A percentile compares a stretch with the other conserved stretches of the same genome.
Conservation (phyloP, 2,113 vertebrate genomes). For the Zapornia atra region DNA sequence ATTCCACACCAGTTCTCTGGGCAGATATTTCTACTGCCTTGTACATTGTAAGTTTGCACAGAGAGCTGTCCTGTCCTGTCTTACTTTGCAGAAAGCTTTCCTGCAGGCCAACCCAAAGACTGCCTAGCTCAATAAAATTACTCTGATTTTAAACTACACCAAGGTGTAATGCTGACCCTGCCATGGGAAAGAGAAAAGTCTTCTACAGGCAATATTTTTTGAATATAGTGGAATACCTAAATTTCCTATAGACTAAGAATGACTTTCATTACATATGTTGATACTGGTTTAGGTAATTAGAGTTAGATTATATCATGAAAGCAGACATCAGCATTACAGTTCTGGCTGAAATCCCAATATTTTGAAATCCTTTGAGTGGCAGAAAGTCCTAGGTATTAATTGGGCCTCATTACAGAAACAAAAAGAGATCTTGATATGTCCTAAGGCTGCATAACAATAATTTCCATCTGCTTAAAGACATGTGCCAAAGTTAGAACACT, state of each 20-base stretch:
- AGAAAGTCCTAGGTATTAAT: constrained; percentile 51
- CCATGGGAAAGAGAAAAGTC: background rate
- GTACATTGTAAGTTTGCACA: background rate
- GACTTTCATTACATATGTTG: background rate
- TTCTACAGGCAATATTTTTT: background rate
- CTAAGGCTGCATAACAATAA: constrained; percentile 37
- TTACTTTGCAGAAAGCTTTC: background rate
- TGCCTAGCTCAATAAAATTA: background rate
- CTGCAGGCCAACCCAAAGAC: background rate
- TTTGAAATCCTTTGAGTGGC: constrained; percentile 34
- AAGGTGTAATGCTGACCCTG: background rate
- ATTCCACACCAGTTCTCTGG: background rate
- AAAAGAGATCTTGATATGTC: constrained; percentile 26
- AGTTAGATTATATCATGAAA: constrained; percentile 38
- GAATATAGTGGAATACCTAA: background rate
- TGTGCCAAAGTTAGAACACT: background rate
- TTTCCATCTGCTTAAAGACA: constrained; percentile 56
- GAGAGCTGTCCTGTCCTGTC: background rate
- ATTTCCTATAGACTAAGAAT: background rate
- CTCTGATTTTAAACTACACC: background rate
- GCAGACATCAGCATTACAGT: background rate
- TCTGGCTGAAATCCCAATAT: constrained; percentile 27
- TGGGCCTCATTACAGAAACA: constrained; percentile 23
- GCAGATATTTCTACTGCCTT: background rate
- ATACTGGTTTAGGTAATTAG: constrained; percentile 22